These are phyloP conservation scores for Miichthys miiuy DNA, from an alignment of 2,797 vertebrate genomes.

Conservation along the genomic window DNA sequence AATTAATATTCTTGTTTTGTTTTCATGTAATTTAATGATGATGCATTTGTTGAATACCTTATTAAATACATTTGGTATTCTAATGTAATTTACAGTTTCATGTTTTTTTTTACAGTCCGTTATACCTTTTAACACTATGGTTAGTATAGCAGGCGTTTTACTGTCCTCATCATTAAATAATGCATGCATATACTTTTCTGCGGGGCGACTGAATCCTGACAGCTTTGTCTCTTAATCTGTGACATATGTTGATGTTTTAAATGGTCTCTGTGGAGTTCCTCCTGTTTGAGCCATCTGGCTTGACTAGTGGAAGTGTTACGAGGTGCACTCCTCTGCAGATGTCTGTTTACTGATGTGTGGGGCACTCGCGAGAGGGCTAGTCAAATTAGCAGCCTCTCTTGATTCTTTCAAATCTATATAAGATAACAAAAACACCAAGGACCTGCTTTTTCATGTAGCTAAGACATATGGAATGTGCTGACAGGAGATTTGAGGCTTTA, in stretches of 20 bases:
- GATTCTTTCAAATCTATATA: slow-evolving; percentile 20
- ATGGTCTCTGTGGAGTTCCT: slow-evolving; percentile 53
- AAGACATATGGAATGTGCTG: slow-evolving; percentile 29
- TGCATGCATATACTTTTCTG: background rate
- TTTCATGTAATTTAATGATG: slow-evolving; percentile 11
- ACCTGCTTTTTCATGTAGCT: slow-evolving; percentile 29
- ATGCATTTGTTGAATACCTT: slow-evolving; percentile 10
- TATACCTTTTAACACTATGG: background rate
- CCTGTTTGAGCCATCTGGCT: slow-evolving; percentile 61
- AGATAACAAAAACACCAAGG: slow-evolving; percentile 37
- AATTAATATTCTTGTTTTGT: slow-evolving; percentile 11
- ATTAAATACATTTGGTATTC: slow-evolving; percentile 28
- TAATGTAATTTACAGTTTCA: slow-evolving; percentile 23
- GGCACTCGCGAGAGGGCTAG: slow-evolving; percentile 53
- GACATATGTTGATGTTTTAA: slow-evolving; percentile 49
- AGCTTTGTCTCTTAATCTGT: slow-evolving; percentile 36
- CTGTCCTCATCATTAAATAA: background rate
- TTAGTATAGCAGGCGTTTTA: background rate
- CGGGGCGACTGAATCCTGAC: background rate
- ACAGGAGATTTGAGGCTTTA: slow-evolving; percentile 1
- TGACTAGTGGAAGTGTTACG: slow-evolving; percentile 49
- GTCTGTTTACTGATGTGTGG: slow-evolving; percentile 53
- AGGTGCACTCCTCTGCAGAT: slow-evolving; percentile 59
- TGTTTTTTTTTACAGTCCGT: background rate
- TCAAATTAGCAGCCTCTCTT: slow-evolving; percentile 45